These are phyloP conservation scores for Encarsia formosa DNA, from an alignment of 2,888 invertebrate species.

Conservation along the genomic window DNA sequence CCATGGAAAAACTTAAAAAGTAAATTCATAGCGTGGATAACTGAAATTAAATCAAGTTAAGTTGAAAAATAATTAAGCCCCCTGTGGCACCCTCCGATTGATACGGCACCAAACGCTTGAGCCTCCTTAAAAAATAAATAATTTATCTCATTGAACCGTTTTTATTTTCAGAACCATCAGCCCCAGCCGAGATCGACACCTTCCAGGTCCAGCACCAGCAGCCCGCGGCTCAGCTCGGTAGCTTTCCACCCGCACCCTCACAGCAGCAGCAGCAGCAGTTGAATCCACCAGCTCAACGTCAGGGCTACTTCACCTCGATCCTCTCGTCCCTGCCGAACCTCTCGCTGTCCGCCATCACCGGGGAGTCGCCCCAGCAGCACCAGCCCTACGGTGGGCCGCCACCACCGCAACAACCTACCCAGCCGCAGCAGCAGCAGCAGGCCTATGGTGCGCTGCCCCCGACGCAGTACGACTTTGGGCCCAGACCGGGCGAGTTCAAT, in stretches of 20 bases:
- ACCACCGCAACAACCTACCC: not conserved
- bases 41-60: too few relatives aligned
- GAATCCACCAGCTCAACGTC: slow-evolving; percentile 30
- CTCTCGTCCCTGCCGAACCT: slow-evolving; percentile 46
- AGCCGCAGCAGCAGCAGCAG: not conserved
- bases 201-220: slow-evolving; percentile 37
- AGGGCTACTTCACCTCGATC: slow-evolving; percentile 45
- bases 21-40: too few relatives aligned
- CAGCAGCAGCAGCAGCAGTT: slow-evolving; percentile 16
- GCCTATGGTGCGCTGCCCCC: not conserved
- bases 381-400: not conserved
- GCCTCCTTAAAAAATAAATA: too few relatives aligned
- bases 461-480: too few relatives aligned
- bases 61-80: too few relatives aligned
- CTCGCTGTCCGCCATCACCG: slow-evolving; percentile 40
- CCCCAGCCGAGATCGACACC: slow-evolving; percentile 34
- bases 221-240: not conserved
- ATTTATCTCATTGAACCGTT: too few relatives aligned
- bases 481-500: too few relatives aligned
- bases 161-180: slow-evolving; percentile 7
- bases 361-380: slow-evolving; percentile 27
- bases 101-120: too few relatives aligned
- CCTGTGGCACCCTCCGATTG: too few relatives aligned
- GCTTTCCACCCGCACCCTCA: not conserved
- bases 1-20: too few relatives aligned